These are phyloP conservation scores for Amaurobius ferox DNA, from an alignment of 2,888 invertebrate species.

Conservation along the genomic window DNA sequence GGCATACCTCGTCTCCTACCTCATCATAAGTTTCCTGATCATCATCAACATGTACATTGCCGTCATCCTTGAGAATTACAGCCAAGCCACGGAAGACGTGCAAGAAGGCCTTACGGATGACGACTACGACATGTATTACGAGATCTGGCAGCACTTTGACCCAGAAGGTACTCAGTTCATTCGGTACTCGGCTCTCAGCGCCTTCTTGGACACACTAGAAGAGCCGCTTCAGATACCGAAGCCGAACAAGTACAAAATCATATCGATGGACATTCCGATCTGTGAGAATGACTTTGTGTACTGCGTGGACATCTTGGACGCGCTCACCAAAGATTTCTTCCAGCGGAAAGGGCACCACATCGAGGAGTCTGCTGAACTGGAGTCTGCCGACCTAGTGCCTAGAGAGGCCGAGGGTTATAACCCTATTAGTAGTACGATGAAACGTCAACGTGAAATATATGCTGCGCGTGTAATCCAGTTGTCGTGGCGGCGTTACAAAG, in stretches of 20 bases:
- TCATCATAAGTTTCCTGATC: slow-evolving; percentile 98
- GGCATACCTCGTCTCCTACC: slow-evolving; percentile 94
- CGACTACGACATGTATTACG: slow-evolving; percentile 99
- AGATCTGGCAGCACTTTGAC: slow-evolving; percentile 99
- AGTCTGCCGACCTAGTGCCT: slow-evolving; percentile 84
- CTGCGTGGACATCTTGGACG: slow-evolving; percentile 98
- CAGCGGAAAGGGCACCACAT: slow-evolving; percentile 96
- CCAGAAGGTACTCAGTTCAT: slow-evolving; percentile 98
- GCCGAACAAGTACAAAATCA: slow-evolving; percentile 98
- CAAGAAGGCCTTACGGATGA: slow-evolving; percentile 89
- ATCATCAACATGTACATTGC: slow-evolving; percentile 99
- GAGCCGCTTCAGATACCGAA: slow-evolving; percentile 98
- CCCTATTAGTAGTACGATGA: slow-evolving; percentile 94
- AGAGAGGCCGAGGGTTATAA: slow-evolving; percentile 90
- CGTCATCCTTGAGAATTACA: slow-evolving; percentile 99
- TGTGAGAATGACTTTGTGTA: slow-evolving; percentile 97
- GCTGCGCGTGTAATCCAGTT: slow-evolving; percentile 96
- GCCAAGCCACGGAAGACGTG: slow-evolving; percentile 98
- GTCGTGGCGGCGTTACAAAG: slow-evolving; percentile 89
- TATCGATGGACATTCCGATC: slow-evolving; percentile 98
- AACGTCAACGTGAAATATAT: slow-evolving; percentile 97
- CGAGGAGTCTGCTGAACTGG: slow-evolving; percentile 92
- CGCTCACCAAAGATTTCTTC: slow-evolving; percentile 98
- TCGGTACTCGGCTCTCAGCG: slow-evolving; percentile 93
- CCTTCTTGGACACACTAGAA: slow-evolving; percentile 96